These are phyloP conservation scores for Epinotia nisella DNA, from an alignment of 2,888 invertebrate species.

Conservation along the genomic window DNA sequence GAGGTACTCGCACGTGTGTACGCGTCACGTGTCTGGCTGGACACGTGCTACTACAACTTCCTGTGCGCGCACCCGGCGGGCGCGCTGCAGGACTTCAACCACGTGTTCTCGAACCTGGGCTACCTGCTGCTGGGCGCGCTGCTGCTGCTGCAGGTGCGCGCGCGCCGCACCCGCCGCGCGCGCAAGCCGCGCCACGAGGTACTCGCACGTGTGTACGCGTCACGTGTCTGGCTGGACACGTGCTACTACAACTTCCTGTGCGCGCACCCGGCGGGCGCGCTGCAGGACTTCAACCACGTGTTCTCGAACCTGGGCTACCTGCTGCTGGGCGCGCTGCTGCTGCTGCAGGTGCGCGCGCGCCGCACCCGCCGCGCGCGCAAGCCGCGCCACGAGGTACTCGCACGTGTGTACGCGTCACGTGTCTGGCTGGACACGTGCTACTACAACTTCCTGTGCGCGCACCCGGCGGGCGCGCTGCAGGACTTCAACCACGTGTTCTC, in stretches of 20 bases:
- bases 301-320: too few species aligned
- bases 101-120: slow-evolving; percentile 93
- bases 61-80: slow-evolving; percentile 92
- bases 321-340: too few species aligned
- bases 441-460: slow-evolving; percentile 95
- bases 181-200: too few species aligned
- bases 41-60: slow-evolving; percentile 96
- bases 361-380: too few species aligned
- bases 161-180: too few species aligned
- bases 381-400: too few species aligned
- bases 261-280: slow-evolving; percentile 89
- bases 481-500: slow-evolving; percentile 96
- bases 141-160: slow-evolving; percentile 88
- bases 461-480: slow-evolving; percentile 89
- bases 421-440: slow-evolving; percentile 95
- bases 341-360: too few species aligned
- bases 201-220: too few species aligned
- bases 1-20: slow-evolving; percentile 55
- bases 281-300: slow-evolving; percentile 95
- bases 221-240: slow-evolving; percentile 92
- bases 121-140: slow-evolving; percentile 92
- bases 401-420: too few species aligned
- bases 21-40: too few species aligned
- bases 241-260: slow-evolving; percentile 97
- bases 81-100: slow-evolving; percentile 92